Evolutionary conservation across 2,113 vertebrate species (phyloP), one percentile per base, ranked within the genome.

Genomic region (Stigmatopora argus): DNA sequence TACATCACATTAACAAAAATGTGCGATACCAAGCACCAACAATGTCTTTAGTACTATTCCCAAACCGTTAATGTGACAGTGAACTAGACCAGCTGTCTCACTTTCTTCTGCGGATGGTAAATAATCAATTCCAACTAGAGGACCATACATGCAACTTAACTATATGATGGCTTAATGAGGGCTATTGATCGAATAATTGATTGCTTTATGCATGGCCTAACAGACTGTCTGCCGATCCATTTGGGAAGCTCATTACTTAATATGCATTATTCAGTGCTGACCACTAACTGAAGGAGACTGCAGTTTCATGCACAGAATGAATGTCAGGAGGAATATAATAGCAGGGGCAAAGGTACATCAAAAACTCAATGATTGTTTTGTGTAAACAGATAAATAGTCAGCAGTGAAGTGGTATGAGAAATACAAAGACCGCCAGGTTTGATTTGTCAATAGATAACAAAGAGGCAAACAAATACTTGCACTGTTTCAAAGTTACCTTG

Each of bases 161-260:
- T 89, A 84, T 88, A 87, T 89, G 83, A 89, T 80, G 82, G 80
- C 69, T 78, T 86, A 88, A 86, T 85, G 87, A 90, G 81, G 80
- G 77, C 71, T 90, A 92, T 91, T 85, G 89, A 92, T 91, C 67
- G 56, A 85, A 78, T 90, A 91, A 92, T 91, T 90, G 90, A 92
- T 90, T 91, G 88, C 82, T 91, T 91, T 87, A 89, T 89, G 84
- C 79, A 74, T 47, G 71, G 76, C 67, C 83, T 89, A 90, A 91
- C 84, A 85, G 86, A 89, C 89, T 90, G 79, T 67, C 83, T 72
- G 72, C 82, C 83, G 85, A 88, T 87, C 85, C 77, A 88, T 89
- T 88, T 79, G 81, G 85, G 75, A 64, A 86, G 81, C 72, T 88
- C 89, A 89, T 92, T 91, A 90, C 81, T 87, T 87, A 81, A 73